Base-by-base conservation (phyloP, 2,888 invertebrate species). In the Hartigia nigra region DNA sequence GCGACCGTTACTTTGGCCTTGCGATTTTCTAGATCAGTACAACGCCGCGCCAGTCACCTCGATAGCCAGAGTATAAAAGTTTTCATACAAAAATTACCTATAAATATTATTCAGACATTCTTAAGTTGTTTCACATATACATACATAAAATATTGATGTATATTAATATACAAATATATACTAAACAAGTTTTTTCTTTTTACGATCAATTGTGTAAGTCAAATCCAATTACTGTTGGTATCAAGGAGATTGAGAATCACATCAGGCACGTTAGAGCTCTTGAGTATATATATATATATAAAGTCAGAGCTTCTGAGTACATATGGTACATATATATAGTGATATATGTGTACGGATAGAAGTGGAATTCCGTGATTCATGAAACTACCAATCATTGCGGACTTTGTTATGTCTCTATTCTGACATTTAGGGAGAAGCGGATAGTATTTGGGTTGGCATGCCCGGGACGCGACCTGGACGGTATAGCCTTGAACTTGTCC, bases 401-500 rank as follows among this genome's bases (percentile, higher is more conserved):
- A 81, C 74, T 72, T 80, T 80, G 79, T 81, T 80, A 77, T 78
- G 77, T 74, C 77, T 81, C 78, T 69, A 79, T 81, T 80, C 79
- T 83, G 77, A 36, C 69, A 74, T 70, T 69, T 70, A n/a, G 12
- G 55, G 12, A 14, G 37, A 74, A 69, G 79, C 76, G 12, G 85
- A 86, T 85, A 84, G 84, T 87, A 88, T 88, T 88, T 83, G 85
- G 87, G 86, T 88, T 87, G 86, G 86, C 81, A 84, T 82, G 87
- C 84, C 87, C 90, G 89, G 89, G 87, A 88, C 88, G 84, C 83
- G 85, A 86, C 88, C 87, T 86, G 86, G 86, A 85, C 82, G 69
- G 75, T 74, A 78, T 78, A 83, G 82, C 90, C 90, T 89, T 90
- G 90, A 90, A 90, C 90, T 90, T 90, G 87, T 82, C 81, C 85